A percentile compares a stretch with the other conserved stretches of the same genome.
Conservation (phyloP, 2,113 vertebrate genomes). For the Vimba vimba region DNA sequence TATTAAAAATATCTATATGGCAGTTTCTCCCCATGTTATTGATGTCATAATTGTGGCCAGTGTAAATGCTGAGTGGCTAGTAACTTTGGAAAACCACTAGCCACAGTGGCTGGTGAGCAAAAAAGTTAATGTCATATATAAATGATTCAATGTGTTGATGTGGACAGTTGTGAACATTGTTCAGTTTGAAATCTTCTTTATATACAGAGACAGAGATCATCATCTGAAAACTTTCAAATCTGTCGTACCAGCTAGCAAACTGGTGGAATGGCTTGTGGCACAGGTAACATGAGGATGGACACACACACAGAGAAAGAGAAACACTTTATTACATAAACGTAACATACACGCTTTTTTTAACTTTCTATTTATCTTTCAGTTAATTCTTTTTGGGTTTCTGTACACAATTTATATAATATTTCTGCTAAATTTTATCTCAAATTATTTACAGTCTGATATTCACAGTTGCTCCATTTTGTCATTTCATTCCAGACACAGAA, state of each 20-base stretch:
- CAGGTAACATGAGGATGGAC: slow-evolving; percentile 79
- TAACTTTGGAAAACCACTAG: too few species aligned
- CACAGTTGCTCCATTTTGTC: not conserved
- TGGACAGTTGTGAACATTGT: not conserved
- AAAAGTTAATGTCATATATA: too few species aligned
- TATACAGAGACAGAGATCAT: slow-evolving; percentile 89
- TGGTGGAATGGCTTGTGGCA: slow-evolving; percentile 94
- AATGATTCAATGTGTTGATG: not conserved
- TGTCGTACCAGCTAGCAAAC: slow-evolving; percentile 91
- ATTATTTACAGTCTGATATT: not conserved
- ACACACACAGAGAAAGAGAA: not conserved
- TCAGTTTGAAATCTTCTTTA: slow-evolving; percentile 8
- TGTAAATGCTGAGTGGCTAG: too few species aligned
- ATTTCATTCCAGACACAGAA: not conserved
- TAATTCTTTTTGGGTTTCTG: not conserved
- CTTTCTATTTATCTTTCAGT: not conserved
- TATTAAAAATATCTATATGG: too few species aligned
- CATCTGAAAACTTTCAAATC: slow-evolving; percentile 98
- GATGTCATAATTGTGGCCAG: too few species aligned
- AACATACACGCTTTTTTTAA: not conserved
- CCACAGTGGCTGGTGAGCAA: too few species aligned
- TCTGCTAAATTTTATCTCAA: not conserved
- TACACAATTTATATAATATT: not conserved
- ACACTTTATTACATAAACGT: not conserved
- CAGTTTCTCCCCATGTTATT: too few species aligned